These are phyloP conservation scores for Acropora tenuis DNA, from an alignment of 64 coral and sea anemone species.

Conservation along the genomic window DNA sequence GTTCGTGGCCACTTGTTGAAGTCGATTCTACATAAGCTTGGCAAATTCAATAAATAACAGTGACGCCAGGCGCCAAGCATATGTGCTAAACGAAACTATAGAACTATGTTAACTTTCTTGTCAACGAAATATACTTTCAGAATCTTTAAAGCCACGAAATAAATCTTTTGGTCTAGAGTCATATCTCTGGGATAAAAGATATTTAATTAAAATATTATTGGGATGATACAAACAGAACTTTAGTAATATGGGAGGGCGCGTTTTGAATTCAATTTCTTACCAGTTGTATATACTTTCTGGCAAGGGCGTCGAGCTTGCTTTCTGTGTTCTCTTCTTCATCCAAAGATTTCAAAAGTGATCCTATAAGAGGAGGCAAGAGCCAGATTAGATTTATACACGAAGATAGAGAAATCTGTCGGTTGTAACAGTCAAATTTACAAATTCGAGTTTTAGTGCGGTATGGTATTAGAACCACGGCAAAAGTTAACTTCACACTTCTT, in stretches of 20 bases:
- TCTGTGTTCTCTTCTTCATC: conserved; percentile 52
- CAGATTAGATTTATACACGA: too few species aligned
- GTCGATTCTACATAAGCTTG: too few species aligned
- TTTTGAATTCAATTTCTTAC: conserved; percentile 9
- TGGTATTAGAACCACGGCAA: too few species aligned
- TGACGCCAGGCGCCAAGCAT: neutral
- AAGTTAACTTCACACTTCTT: neutral
- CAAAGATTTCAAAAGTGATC: conserved; percentile 43
- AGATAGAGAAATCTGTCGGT: too few species aligned
- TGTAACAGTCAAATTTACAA: too few species aligned
- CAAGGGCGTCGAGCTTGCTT: conserved; percentile 62
- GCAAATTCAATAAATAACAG: too few species aligned
- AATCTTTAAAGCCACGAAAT: neutral
- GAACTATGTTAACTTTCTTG: neutral
- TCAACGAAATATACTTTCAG: neutral
- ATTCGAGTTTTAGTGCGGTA: too few species aligned
- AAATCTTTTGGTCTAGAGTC: neutral
- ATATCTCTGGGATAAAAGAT: neutral
- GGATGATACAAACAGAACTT: neutral
- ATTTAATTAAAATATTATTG: neutral
- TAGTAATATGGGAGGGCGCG: neutral
- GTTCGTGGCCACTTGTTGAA: too few species aligned
- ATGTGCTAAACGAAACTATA: too few species aligned
- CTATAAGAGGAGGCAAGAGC: conserved; percentile 1
- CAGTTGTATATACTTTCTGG: conserved; percentile 62